phyloP scores from a whole-genome alignment of 1,140 invertebrate species.

The Chironomus striatipennis region DNA sequence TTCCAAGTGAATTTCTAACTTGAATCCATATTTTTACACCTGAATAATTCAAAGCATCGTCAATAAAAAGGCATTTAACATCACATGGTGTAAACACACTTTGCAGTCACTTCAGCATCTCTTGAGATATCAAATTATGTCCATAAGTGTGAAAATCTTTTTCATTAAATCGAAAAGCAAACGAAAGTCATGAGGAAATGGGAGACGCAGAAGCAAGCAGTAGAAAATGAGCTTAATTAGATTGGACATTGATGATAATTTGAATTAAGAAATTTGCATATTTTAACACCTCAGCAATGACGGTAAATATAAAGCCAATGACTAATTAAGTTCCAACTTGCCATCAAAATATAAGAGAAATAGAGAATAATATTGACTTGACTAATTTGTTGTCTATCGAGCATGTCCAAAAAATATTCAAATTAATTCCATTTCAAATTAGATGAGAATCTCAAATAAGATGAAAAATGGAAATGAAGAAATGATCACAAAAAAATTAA shows the following conservation, averaged over 20 bases:
- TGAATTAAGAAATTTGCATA: conserved; percentile 1
- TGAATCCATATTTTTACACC: no score
- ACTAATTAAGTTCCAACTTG: background rate
- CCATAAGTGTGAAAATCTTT: no score
- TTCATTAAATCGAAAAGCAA: no score
- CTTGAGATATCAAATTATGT: no score
- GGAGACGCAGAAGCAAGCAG: background rate
- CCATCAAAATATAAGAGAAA: no score
- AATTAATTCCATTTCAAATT: background rate
- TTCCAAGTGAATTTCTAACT: no score
- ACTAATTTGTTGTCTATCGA: no score
- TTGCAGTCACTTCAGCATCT: no score
- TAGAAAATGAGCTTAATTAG: conserved; percentile 1
- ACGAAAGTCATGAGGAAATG: background rate
- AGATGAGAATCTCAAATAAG: background rate
- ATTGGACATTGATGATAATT: background rate
- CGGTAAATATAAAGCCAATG: background rate
- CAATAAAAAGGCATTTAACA: no score
- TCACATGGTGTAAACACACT: no score
- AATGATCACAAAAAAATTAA: background rate
- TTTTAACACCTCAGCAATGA: background rate
- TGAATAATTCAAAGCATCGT: no score
- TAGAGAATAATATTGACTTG: no score
- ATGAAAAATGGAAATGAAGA: background rate
- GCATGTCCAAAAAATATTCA: background rate